Base-by-base conservation (phyloP, 2,888 invertebrate species). In the Junonia oenone region DNA sequence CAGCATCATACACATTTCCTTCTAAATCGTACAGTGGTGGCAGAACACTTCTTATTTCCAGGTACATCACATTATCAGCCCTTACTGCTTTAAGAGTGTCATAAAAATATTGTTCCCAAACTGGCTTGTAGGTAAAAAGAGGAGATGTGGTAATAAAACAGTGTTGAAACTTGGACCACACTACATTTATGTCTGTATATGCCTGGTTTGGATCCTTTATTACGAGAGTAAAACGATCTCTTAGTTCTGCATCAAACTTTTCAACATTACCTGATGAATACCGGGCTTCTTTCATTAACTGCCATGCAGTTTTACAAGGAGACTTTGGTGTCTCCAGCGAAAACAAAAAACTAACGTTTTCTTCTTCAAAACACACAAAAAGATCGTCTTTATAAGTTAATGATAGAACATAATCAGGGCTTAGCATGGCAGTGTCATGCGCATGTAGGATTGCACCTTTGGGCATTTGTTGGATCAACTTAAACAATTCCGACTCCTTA, bases 381-480 rank as follows among this genome's bases (percentile, higher is more conserved):
- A 95, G 73, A 71, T 94, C 67, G 0, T 92, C 90, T 56, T 85
- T 83, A 65, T 93, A 93, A 0, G 94, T 95, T 11, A 95, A 66
- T 43, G 92, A 82, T 0, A 94, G 68, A 0, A 94, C 73, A 62
- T 91, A 94, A 57, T 94, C 92, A 0, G 92, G 88, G 26, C 92
- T 91, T 26, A 92, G 85, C 1, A 93, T 69, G 0, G 92, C 93
- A 0, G 93, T 92, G 62, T 94, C 92, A 63, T 95, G 95, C 0
- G 91, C 92, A 67, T 95, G 96, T 0, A 95, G 78, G 0, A 93
- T 89, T 0, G 92, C 94, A 0, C 95, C 96, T 80, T 96, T 96
- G 0, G 96, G 96, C 91, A 96, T 92, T 33, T 74, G 73, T 55
- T 91, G 81, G 1, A 96, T 91, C 1, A 95, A 72, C 63, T 92